Evolutionary conservation across 2,797 vertebrate genomes (phyloP).

Genomic region (Buceros bicornis): DNA sequence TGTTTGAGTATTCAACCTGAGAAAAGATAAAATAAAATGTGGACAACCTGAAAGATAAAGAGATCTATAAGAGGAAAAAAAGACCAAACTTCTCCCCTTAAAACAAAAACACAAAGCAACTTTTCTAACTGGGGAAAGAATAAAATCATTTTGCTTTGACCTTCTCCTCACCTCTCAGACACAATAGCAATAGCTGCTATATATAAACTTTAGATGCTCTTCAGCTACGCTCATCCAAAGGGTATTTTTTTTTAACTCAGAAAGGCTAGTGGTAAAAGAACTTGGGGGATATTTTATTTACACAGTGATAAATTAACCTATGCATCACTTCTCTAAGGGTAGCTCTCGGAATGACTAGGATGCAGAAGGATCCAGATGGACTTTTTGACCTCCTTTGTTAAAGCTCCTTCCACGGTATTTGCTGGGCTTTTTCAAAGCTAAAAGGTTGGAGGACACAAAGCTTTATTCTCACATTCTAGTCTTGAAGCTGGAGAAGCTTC

Average conservation of each 20-base stretch:
- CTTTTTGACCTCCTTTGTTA: constrained; percentile 66
- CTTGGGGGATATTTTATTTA: constrained; percentile 38
- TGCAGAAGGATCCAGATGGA: constrained; percentile 50
- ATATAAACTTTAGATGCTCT: constrained; percentile 14
- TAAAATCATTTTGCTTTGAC: neutral
- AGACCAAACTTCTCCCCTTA: rapidly evolving
- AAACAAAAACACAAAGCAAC: neutral
- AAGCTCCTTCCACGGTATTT: constrained; percentile 28
- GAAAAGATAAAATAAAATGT: neutral
- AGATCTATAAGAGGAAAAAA: neutral
- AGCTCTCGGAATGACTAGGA: constrained; percentile 39
- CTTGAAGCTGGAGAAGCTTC: constrained; percentile 62
- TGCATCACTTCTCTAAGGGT: constrained; percentile 23
- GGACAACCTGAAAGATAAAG: neutral
- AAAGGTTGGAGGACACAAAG: constrained; percentile 64
- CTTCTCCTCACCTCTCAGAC: constrained; percentile 8
- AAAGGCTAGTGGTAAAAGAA: constrained; percentile 22
- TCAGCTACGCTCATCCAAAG: neutral
- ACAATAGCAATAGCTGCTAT: constrained; percentile 20
- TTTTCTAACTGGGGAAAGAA: neutral
- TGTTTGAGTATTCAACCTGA: neutral
- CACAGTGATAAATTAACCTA: constrained; percentile 47
- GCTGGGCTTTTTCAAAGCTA: constrained; percentile 44
- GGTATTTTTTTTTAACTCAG: constrained; percentile 27
- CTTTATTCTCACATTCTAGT: constrained; percentile 63